phyloP scores from a whole-genome alignment of 2,113 vertebrate genomes.

The Nothocercus julius region DNA sequence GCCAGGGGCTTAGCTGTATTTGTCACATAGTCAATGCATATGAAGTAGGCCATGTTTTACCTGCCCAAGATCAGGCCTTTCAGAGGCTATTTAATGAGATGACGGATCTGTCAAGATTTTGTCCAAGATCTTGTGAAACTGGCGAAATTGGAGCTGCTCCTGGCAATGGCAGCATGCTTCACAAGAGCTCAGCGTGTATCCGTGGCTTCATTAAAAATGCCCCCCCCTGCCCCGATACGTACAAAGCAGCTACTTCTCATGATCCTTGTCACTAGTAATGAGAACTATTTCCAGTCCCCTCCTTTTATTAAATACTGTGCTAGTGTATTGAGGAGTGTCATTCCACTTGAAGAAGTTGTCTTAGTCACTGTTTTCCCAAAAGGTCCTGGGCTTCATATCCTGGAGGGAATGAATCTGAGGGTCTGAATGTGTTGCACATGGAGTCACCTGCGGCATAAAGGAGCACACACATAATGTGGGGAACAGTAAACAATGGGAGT shows the following conservation, averaged over 20 bases:
- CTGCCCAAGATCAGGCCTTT: neutral
- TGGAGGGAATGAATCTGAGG: neutral
- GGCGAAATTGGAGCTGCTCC: neutral
- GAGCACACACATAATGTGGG: neutral
- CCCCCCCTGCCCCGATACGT: neutral
- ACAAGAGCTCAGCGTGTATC: neutral
- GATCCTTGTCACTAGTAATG: neutral
- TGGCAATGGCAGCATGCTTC: neutral
- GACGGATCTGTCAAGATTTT: neutral
- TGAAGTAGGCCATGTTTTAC: neutral
- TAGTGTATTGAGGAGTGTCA: neutral
- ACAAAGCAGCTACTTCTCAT: neutral
- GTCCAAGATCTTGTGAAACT: neutral
- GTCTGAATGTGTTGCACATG: accelerated
- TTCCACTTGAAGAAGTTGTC: neutral
- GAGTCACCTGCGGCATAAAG: neutral
- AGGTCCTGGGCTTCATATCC: neutral
- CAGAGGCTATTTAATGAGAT: neutral
- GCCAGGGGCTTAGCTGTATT: neutral
- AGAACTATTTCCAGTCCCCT: neutral
- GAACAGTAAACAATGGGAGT: neutral
- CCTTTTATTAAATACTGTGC: neutral
- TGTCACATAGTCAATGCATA: neutral
- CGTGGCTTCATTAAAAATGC: neutral
- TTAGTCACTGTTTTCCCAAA: neutral